These are phyloP conservation scores for Cladopsammia gracilis DNA, from an alignment of 64 coral and sea anemone genomes.

Conservation along the genomic window DNA sequence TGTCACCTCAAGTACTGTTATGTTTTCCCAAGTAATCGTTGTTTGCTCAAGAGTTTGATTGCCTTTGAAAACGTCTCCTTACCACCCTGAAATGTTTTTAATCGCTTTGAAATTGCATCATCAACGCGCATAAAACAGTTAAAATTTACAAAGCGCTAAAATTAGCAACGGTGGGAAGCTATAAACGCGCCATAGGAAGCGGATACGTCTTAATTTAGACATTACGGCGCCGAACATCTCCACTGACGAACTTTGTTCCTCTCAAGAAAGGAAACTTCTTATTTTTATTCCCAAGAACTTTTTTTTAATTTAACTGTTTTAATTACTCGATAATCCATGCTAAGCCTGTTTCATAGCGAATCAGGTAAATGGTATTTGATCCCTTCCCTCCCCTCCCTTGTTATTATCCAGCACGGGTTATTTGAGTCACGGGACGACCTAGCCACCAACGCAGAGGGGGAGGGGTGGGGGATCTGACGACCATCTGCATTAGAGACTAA, in stretches of 20 bases:
- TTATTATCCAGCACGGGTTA: background rate
- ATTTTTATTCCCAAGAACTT: background rate
- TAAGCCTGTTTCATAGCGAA: background rate
- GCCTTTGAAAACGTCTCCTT: constrained; percentile 7
- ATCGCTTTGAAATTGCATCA: constrained; percentile 35
- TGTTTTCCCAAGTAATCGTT: constrained; percentile 40
- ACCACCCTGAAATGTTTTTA: constrained; percentile 24
- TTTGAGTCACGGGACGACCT: too few relatives aligned
- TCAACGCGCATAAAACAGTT: background rate
- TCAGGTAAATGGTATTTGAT: too few relatives aligned
- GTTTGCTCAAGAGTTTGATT: constrained; percentile 29
- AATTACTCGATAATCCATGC: background rate
- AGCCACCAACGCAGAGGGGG: too few relatives aligned
- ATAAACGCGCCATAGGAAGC: too few relatives aligned
- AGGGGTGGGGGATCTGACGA: too few relatives aligned
- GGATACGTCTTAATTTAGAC: background rate
- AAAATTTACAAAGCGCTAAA: constrained; percentile 1
- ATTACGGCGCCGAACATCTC: background rate
- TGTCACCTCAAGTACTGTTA: constrained; percentile 28
- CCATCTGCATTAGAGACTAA: too few relatives aligned
- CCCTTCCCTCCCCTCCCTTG: background rate
- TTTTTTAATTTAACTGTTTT: too few relatives aligned
- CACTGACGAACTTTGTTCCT: background rate
- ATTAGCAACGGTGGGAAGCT: background rate
- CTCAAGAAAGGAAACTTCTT: background rate